phyloP scores from a whole-genome alignment of 2,888 invertebrate species.

The Adineta ricciae region DNA sequence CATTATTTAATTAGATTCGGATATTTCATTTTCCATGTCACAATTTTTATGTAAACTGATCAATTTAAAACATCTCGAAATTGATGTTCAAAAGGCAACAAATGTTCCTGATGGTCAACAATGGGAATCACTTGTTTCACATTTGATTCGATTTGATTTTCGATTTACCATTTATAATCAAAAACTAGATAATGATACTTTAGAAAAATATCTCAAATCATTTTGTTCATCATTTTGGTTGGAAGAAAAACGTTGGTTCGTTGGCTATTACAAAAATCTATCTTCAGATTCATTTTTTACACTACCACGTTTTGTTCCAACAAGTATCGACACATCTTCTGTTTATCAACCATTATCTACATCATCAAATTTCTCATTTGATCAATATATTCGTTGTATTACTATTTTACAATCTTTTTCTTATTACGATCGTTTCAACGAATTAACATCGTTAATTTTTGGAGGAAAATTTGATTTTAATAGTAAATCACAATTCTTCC shows the following conservation, averaged over 20 bases:
- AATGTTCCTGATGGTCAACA: not conserved
- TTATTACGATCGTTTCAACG: too few species aligned
- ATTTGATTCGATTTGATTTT: not conserved
- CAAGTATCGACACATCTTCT: not conserved
- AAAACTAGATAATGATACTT: too few species aligned
- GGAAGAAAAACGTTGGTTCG: not conserved
- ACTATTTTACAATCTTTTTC: not conserved
- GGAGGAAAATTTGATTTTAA: too few species aligned
- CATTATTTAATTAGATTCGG: too few species aligned
- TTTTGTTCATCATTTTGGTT: not conserved
- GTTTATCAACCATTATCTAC: not conserved
- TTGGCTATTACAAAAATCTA: too few species aligned
- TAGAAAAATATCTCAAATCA: not conserved
- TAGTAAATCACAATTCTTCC: too few species aligned
- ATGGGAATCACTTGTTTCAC: not conserved
- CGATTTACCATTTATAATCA: not conserved
- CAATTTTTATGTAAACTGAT: not conserved
- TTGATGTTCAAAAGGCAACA: not conserved
- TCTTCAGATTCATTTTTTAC: not conserved
- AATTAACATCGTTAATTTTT: not conserved
- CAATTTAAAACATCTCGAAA: not conserved
- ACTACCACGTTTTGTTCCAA: not conserved
- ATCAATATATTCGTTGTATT: not conserved
- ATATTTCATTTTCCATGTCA: too few species aligned
- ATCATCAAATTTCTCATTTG: not conserved